Base-by-base conservation (phyloP, 1,140 invertebrate genomes). In the Penaeus vannamei region DNA sequence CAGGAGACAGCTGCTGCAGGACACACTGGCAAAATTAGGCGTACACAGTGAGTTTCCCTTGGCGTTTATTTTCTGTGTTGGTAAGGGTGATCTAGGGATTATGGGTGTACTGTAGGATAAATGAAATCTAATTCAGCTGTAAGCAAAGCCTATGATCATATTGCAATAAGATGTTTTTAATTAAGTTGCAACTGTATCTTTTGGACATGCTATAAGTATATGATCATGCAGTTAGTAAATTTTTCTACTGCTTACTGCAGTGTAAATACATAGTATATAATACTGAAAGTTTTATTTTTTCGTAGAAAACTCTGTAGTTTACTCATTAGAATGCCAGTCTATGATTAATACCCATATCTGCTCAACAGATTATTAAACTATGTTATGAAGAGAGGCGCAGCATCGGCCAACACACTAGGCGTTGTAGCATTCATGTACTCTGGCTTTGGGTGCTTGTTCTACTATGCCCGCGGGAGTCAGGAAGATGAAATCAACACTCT, bases 381-480 rank as follows among this genome's bases (percentile, higher is more conserved):
- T 93, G 95, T 98, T 32, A 97, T 97, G 95, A 99, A 98, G 94
- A 96, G 97, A 94, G 98, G 97, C 92, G 96, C 97, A 64, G 96
- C 97, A 26, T 96, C 96, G 90, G 97, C 97, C 59, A 98, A 98
- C 92, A 97, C 97, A 8, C 94, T 98, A 83, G 98, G 98, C 61
- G 96, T 97, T 90, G 94, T 98, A 80, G 96, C 97, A 86, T 96
- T 98, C 36, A 97, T 98, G 94, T 98, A 98, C 93, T 98, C 97
- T 92, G 96, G 96, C 81, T 97, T 98, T 94, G 98, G 97, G 76
- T 96, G 98, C 36, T 93, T 97, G 84, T 94, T 98, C 61, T 97
- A 96, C 69, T 97, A 95, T 94, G 92, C 94, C 2, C 94, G 98
- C 92, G 97, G 97, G 66, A 95, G 96, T 91, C 97, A 99, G 92